Evolutionary conservation across 2,113 vertebrate species (phyloP).

Genomic region (Charina bottae): DNA sequence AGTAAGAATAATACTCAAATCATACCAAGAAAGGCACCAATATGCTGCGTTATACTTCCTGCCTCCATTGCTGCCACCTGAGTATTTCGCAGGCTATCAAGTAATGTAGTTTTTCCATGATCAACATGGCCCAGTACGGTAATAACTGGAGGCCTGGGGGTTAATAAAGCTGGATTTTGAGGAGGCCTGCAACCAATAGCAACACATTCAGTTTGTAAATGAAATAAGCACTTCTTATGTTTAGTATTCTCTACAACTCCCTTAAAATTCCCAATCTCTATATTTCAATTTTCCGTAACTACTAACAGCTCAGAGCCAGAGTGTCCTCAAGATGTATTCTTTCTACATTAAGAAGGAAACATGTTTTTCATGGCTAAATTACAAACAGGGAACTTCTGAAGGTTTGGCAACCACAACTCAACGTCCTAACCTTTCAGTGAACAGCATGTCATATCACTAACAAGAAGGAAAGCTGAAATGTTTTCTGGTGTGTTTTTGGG

Average conservation of each 20-base stretch:
- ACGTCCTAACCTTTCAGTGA: background rate
- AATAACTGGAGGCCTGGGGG: conserved; percentile 84
- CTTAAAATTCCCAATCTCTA: rapidly evolving
- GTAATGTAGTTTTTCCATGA: conserved; percentile 94
- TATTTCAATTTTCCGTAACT: rapidly evolving
- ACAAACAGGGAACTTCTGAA: background rate
- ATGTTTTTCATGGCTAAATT: background rate
- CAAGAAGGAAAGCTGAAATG: background rate
- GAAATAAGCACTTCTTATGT: conserved; percentile 4
- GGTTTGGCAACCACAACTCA: background rate
- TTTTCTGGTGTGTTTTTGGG: background rate
- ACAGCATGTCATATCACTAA: background rate
- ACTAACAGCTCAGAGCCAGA: background rate
- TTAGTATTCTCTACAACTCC: background rate
- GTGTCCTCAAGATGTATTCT: background rate
- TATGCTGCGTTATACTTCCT: conserved; percentile 90
- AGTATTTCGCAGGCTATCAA: conserved; percentile 90
- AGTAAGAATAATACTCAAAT: background rate
- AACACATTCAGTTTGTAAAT: conserved; percentile 18
- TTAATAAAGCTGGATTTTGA: conserved; percentile 78
- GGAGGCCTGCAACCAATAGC: conserved; percentile 75
- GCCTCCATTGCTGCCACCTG: conserved; percentile 85
- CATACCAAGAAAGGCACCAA: conserved; percentile 88
- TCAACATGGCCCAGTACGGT: conserved; percentile 98
- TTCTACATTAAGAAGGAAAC: background rate